A percentile compares a stretch with the other conserved stretches of the same genome.
Evolutionary conservation across 2,888 invertebrate genomes (phyloP).

Genomic region (Mamestra brassicae): DNA sequence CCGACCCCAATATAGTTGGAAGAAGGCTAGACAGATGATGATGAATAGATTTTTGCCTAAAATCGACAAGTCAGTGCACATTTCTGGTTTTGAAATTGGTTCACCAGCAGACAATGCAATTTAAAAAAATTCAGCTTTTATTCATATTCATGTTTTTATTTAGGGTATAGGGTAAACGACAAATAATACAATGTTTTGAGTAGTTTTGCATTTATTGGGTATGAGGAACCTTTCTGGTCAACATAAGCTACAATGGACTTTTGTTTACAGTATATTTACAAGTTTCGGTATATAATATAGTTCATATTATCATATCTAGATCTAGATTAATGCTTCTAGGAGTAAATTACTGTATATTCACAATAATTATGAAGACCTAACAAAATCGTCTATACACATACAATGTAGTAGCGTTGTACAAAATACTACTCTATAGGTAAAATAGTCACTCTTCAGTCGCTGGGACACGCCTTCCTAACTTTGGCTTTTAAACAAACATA

Average conservation of each 20-base stretch:
- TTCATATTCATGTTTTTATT: neutral
- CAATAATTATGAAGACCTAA: slow-evolving; percentile 88
- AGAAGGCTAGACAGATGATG: no score
- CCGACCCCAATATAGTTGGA: no score
- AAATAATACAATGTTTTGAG: slow-evolving; percentile 79
- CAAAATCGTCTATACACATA: slow-evolving; percentile 87
- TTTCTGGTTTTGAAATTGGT: neutral
- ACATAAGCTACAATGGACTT: slow-evolving; percentile 91
- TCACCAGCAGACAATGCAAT: neutral
- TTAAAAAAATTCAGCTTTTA: neutral
- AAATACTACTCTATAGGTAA: slow-evolving; percentile 85
- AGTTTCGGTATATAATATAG: slow-evolving; percentile 87
- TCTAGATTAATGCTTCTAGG: slow-evolving; percentile 84
- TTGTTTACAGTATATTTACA: slow-evolving; percentile 91
- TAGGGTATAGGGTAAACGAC: slow-evolving; percentile 43
- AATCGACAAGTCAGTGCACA: neutral
- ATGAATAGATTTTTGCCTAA: neutral
- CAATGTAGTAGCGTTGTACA: slow-evolving; percentile 85
- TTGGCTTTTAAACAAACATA: slow-evolving; percentile 74
- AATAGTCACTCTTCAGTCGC: slow-evolving; percentile 77
- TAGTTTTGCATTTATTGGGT: slow-evolving; percentile 91
- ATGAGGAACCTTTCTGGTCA: slow-evolving; percentile 91
- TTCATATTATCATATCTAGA: slow-evolving; percentile 84
- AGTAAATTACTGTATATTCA: slow-evolving; percentile 89
- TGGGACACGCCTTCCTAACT: slow-evolving; percentile 74